phyloP scores from a whole-genome alignment of 35 echinoderm and acorn worm species.

The Lytechinus pictus region DNA sequence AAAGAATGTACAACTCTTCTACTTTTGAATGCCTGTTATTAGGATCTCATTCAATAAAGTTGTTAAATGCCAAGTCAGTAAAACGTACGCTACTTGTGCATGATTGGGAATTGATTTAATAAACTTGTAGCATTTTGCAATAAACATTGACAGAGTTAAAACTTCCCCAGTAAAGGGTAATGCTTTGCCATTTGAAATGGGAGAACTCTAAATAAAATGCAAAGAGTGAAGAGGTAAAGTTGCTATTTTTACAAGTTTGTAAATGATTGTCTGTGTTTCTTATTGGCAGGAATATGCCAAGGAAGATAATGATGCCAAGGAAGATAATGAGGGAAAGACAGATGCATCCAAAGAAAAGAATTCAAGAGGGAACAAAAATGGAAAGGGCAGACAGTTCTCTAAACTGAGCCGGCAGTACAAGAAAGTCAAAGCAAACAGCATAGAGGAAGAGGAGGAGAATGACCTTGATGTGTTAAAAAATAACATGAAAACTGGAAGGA shows the following conservation, averaged over 20 bases:
- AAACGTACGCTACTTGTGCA: no score
- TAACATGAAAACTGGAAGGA: background rate
- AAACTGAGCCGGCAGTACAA: constrained; percentile 49
- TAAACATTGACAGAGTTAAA: no score
- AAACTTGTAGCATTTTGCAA: no score
- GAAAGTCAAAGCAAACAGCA: background rate
- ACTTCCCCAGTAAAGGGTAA: no score
- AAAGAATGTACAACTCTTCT: no score
- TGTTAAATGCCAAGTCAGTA: no score
- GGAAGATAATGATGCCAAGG: background rate
- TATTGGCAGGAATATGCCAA: background rate
- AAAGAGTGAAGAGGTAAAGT: background rate
- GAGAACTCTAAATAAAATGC: background rate
- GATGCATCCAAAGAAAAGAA: background rate
- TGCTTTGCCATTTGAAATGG: background rate
- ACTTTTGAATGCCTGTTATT: no score
- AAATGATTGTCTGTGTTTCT: background rate
- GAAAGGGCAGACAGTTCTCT: constrained; percentile 27
- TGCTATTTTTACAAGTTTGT: background rate
- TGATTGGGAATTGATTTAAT: no score
- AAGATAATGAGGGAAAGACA: background rate
- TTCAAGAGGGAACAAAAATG: background rate
- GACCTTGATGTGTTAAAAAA: background rate
- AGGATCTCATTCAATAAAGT: no score
- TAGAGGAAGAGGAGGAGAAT: constrained; percentile 27